Percentiles rank a stretch among this genome's conserved stretches.
Evolutionary conservation across 2,888 invertebrate genomes (phyloP).

Genomic region (Plutella xylostella): DNA sequence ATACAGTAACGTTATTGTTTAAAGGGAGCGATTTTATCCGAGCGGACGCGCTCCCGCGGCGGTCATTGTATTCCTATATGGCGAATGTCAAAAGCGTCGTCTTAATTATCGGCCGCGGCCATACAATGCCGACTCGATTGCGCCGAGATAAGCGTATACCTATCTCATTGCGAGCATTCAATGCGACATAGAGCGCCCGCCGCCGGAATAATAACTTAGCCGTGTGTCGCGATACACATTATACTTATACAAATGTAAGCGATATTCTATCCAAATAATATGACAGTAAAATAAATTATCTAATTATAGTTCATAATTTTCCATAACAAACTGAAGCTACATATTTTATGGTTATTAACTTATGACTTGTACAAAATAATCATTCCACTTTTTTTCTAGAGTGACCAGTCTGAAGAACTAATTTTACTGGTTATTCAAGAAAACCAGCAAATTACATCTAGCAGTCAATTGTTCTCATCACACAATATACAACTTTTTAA

Average conservation of each 20-base stretch:
- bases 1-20: slow-evolving; percentile 61
- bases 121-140: slow-evolving; percentile 67
- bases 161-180: slow-evolving; percentile 46
- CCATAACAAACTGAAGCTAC: not conserved
- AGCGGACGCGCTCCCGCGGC: slow-evolving; percentile 52
- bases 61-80: slow-evolving; percentile 69
- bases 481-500: slow-evolving; percentile 30
- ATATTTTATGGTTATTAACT: not conserved
- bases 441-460: slow-evolving; percentile 34
- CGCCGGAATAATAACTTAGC: slow-evolving; percentile 55
- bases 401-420: slow-evolving; percentile 28
- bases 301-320: no score
- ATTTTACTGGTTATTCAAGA: slow-evolving; percentile 53
- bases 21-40: slow-evolving; percentile 61
- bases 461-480: slow-evolving; percentile 24
- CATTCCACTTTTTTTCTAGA: not conserved
- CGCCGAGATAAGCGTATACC: slow-evolving; percentile 62
- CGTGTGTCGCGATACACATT: slow-evolving; percentile 51
- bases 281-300: no score
- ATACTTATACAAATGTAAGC: no score
- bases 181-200: slow-evolving; percentile 36
- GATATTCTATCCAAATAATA: no score
- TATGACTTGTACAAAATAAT: no score
- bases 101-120: slow-evolving; percentile 67
- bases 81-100: slow-evolving; percentile 70